A percentile compares a stretch with the other conserved stretches of the same genome.
phyloP scores from a whole-genome alignment of 64 coral and sea anemone genomes.

The Stichodactyla mertensii region DNA sequence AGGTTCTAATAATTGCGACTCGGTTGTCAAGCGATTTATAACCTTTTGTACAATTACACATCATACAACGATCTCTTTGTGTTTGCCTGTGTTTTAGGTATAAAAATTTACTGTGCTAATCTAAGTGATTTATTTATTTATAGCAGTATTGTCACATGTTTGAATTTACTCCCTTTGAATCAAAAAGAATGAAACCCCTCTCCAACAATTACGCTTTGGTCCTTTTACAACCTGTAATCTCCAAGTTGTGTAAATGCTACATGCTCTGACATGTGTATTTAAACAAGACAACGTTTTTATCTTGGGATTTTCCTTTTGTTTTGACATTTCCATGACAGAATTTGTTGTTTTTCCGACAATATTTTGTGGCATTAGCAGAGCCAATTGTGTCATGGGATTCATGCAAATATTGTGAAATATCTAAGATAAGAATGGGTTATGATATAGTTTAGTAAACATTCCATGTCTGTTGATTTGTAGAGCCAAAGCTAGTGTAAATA shows the following conservation, averaged over 20 bases:
- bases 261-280: neutral
- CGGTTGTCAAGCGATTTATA: neutral
- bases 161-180: neutral
- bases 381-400: neutral
- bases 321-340: constrained; percentile 9
- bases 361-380: neutral
- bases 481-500: neutral
- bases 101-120: neutral
- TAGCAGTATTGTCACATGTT: neutral
- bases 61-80: neutral
- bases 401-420: constrained; percentile 19
- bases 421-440: constrained; percentile 19
- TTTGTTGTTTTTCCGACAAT: neutral
- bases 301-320: neutral
- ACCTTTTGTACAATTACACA: neutral
- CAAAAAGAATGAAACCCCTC: neutral
- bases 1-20: neutral
- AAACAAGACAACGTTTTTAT: neutral
- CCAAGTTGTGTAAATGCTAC: neutral
- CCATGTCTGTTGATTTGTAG: neutral
- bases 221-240: neutral
- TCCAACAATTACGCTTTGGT: neutral
- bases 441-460: constrained; percentile 11
- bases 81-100: neutral
- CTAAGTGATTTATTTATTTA: neutral